These are phyloP conservation scores for Patella vulgata DNA, from an alignment of 1,140 invertebrate genomes.

Conservation along the genomic window DNA sequence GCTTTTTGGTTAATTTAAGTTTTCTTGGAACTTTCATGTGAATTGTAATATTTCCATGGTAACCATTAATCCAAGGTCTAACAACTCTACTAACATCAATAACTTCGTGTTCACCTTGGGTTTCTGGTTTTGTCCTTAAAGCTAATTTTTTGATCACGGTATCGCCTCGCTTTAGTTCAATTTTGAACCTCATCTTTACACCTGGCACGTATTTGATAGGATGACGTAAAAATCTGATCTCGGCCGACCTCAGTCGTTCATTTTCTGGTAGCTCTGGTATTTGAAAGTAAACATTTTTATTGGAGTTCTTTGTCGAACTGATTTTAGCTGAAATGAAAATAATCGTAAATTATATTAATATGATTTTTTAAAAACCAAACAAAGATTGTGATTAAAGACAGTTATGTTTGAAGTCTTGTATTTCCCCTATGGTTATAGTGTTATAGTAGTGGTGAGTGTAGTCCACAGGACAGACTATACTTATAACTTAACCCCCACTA, in stretches of 20 bases:
- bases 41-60: conserved; percentile 40
- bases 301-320: conserved; percentile 15
- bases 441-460: too few relatives aligned
- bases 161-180: conserved; percentile 19
- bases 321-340: too few relatives aligned
- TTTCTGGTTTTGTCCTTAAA: conserved; percentile 9
- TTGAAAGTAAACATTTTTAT: conserved; percentile 18
- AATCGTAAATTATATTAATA: too few relatives aligned
- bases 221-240: conserved; percentile 36
- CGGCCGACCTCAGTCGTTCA: conserved; percentile 36
- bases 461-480: too few relatives aligned
- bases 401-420: too few relatives aligned
- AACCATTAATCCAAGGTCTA: conserved; percentile 30
- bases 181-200: conserved; percentile 8
- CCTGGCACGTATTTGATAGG: not conserved
- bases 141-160: conserved; percentile 20
- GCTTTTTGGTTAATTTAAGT: conserved; percentile 12
- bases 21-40: conserved; percentile 20
- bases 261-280: conserved; percentile 36
- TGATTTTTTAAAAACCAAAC: conserved; percentile 2
- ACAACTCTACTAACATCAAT: conserved; percentile 35
- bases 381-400: conserved; percentile 2
- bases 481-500: too few relatives aligned
- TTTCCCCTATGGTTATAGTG: too few relatives aligned
- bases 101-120: conserved; percentile 27